These are phyloP conservation scores for Protophormia terraenovae DNA, from an alignment of 2,888 invertebrate species.

Conservation along the genomic window DNA sequence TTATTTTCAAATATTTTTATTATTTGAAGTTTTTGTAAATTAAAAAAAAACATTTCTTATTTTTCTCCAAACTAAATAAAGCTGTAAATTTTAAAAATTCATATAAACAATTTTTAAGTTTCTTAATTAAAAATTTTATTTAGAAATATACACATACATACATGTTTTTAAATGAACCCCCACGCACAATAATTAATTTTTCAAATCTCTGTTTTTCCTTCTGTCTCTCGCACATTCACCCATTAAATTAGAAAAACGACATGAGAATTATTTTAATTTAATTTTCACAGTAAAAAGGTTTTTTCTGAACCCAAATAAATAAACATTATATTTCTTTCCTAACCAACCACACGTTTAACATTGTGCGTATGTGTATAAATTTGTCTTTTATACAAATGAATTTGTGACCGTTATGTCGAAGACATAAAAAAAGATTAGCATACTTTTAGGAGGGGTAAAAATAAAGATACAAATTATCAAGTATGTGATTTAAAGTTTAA, in stretches of 20 bases:
- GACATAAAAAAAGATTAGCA: conserved; percentile 37
- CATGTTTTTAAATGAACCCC: background rate
- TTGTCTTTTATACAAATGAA: background rate
- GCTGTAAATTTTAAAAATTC: too few relatives aligned
- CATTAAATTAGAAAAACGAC: background rate
- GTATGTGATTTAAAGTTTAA: conserved; percentile 25
- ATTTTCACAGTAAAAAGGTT: background rate
- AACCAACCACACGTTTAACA: background rate
- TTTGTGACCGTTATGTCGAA: background rate
- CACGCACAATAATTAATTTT: background rate
- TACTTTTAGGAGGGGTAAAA: conserved; percentile 21
- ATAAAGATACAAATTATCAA: conserved; percentile 9
- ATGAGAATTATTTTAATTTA: background rate
- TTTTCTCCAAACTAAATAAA: too few relatives aligned
- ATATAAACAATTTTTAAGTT: too few relatives aligned
- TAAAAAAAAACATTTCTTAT: too few relatives aligned
- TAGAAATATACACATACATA: too few relatives aligned
- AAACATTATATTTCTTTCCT: background rate
- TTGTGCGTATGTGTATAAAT: background rate
- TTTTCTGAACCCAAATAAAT: conserved; percentile 26
- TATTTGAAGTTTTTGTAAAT: too few relatives aligned
- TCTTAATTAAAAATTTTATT: too few relatives aligned
- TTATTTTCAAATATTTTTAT: too few relatives aligned
- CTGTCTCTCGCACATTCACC: background rate
- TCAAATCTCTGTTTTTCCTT: background rate